These are phyloP conservation scores for Sitta carolinensis DNA, from an alignment of 2,797 vertebrate species.

Conservation along the genomic window DNA sequence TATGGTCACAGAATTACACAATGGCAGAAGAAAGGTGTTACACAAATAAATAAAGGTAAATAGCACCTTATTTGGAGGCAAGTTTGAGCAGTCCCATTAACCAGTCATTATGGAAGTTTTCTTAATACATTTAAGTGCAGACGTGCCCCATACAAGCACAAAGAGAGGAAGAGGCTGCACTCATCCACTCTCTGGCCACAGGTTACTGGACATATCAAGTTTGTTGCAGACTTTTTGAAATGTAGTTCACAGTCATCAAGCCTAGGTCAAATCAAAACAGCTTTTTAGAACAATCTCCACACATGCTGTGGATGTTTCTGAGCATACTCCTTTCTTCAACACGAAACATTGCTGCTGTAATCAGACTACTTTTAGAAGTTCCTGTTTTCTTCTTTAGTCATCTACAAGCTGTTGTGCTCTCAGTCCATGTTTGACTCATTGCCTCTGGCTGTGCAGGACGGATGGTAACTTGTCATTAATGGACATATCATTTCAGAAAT, in stretches of 20 bases:
- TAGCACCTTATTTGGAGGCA: neutral
- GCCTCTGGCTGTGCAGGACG: neutral
- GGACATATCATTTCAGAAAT: neutral
- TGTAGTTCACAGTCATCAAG: neutral
- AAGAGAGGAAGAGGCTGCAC: neutral
- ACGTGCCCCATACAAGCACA: neutral
- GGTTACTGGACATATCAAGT: neutral
- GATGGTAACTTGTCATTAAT: neutral
- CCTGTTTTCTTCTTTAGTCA: neutral
- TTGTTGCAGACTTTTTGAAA: neutral
- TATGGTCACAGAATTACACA: neutral
- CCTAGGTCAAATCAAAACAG: neutral
- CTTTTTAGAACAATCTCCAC: neutral
- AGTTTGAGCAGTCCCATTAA: neutral
- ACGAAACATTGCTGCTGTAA: neutral
- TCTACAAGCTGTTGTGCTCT: neutral
- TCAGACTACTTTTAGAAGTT: neutral
- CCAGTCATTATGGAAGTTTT: neutral
- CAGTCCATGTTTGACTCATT: neutral
- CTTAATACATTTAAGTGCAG: neutral
- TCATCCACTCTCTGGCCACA: neutral
- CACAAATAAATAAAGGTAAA: neutral
- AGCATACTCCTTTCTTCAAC: neutral
- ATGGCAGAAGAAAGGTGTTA: neutral
- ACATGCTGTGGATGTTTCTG: neutral